Percentiles rank a stretch among this genome's conserved stretches.
These are phyloP conservation scores for Leucania comma DNA, from an alignment of 2,888 invertebrate genomes.

Conservation along the genomic window DNA sequence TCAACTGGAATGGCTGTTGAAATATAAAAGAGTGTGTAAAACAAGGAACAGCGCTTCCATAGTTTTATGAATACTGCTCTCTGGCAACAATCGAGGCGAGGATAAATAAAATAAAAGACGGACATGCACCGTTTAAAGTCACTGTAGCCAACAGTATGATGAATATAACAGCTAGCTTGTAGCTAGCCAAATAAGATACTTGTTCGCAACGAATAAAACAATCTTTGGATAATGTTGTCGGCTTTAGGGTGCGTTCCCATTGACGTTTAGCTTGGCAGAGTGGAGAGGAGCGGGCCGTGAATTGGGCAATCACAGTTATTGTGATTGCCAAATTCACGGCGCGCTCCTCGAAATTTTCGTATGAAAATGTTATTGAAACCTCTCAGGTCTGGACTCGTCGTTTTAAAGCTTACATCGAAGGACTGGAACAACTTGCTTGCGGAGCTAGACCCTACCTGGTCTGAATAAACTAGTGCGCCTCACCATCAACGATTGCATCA, in stretches of 20 bases:
- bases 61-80: slow-evolving; percentile 84
- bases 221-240: slow-evolving; percentile 72
- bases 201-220: slow-evolving; percentile 73
- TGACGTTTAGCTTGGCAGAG: too few relatives aligned
- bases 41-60: slow-evolving; percentile 79
- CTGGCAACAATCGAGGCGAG: slow-evolving; percentile 87
- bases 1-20: slow-evolving; percentile 78
- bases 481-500: too few relatives aligned
- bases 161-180: slow-evolving; percentile 84
- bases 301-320: too few relatives aligned
- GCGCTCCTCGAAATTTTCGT: too few relatives aligned
- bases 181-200: slow-evolving; percentile 79
- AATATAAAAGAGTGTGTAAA: slow-evolving; percentile 86
- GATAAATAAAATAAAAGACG: slow-evolving; percentile 79
- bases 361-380: too few relatives aligned
- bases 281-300: too few relatives aligned
- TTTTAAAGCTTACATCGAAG: too few relatives aligned
- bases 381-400: too few relatives aligned
- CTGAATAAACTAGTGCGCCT: too few relatives aligned
- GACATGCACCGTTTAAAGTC: slow-evolving; percentile 87
- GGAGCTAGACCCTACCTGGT: too few relatives aligned
- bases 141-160: slow-evolving; percentile 84
- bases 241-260: slow-evolving; percentile 43
- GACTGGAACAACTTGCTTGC: too few relatives aligned
- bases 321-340: too few relatives aligned